Percentiles rank a stretch among this genome's conserved stretches.
These are phyloP conservation scores for Drosophila subquinaria DNA, from an alignment of 2,888 invertebrate species.

Conservation along the genomic window DNA sequence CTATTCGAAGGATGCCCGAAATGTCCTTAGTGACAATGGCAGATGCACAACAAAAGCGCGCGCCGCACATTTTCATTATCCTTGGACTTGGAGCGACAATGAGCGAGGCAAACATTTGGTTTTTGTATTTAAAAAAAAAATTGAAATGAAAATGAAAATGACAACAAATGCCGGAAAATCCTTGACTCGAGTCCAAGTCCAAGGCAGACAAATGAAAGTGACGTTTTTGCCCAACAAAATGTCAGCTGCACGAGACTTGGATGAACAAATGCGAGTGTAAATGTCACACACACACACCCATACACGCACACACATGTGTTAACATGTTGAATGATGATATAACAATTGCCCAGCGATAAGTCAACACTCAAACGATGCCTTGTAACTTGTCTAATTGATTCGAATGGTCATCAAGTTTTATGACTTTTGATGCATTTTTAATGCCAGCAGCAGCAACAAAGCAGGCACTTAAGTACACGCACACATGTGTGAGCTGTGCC, in stretches of 20 bases:
- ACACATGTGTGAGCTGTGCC: not conserved
- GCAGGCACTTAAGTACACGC: constrained; percentile 1
- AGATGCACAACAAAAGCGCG: constrained; percentile 43
- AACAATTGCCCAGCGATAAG: constrained; percentile 55
- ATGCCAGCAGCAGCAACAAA: constrained; percentile 35
- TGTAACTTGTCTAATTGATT: constrained; percentile 55
- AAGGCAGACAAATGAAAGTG: constrained; percentile 62
- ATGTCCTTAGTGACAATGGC: constrained; percentile 50
- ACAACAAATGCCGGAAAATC: constrained; percentile 51
- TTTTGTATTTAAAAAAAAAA: constrained; percentile 52
- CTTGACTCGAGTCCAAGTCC: constrained; percentile 5
- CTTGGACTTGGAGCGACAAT: constrained; percentile 58
- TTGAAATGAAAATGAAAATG: constrained; percentile 27
- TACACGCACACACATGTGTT: constrained; percentile 13
- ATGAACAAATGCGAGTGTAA: constrained; percentile 6
- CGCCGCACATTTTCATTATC: constrained; percentile 70
- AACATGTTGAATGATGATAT: constrained; percentile 39
- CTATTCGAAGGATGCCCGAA: constrained; percentile 14
- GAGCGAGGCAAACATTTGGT: constrained; percentile 56
- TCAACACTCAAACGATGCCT: constrained; percentile 30
- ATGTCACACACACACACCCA: not conserved
- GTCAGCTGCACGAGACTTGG: constrained; percentile 38
- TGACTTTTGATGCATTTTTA: constrained; percentile 62
- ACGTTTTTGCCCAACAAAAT: constrained; percentile 41
- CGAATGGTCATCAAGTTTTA: constrained; percentile 40